A percentile compares a stretch with the other conserved stretches of the same genome.
Evolutionary conservation across 2,797 vertebrate species (phyloP).

Genomic region (Pelodytes ibericus): DNA sequence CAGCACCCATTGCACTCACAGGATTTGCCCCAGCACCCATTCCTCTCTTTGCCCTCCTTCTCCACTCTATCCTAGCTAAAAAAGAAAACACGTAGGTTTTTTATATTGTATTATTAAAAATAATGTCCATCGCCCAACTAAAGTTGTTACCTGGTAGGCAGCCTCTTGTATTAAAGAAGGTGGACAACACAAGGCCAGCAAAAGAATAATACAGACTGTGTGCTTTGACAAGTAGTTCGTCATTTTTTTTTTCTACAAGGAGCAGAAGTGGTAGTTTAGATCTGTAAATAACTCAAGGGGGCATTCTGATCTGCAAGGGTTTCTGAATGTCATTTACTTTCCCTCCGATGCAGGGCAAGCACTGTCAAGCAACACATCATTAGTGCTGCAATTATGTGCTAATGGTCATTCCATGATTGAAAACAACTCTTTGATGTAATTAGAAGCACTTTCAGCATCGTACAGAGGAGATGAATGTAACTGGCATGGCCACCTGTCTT

Average conservation of each 20-base stretch:
- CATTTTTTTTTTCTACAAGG: not conserved
- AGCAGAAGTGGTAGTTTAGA: not conserved
- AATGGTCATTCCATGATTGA: conserved; percentile 81
- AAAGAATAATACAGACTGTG: too few relatives aligned
- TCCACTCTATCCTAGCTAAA: too few relatives aligned
- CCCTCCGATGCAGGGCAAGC: conserved; percentile 66
- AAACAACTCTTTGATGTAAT: conserved; percentile 77
- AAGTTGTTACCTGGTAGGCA: too few relatives aligned
- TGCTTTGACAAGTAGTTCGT: too few relatives aligned
- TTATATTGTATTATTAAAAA: too few relatives aligned
- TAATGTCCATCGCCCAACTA: too few relatives aligned
- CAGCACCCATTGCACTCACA: too few relatives aligned
- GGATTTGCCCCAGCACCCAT: too few relatives aligned
- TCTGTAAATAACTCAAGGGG: not conserved
- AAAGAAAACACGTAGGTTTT: too few relatives aligned
- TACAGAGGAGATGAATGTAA: conserved; percentile 47
- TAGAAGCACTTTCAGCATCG: conserved; percentile 72
- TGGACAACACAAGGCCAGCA: too few relatives aligned
- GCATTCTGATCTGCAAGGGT: not conserved
- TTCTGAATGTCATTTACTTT: conserved; percentile 22
- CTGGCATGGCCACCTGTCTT: conserved; percentile 54
- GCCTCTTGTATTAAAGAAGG: too few relatives aligned
- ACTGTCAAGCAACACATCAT: conserved; percentile 83
- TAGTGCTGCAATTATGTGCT: conserved; percentile 81
- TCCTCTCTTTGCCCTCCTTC: too few relatives aligned